A percentile compares a stretch with the other conserved stretches of the same genome.
These are phyloP conservation scores for Onthophagus sagittarius DNA, from an alignment of 2,888 invertebrate species.

Conservation along the genomic window DNA sequence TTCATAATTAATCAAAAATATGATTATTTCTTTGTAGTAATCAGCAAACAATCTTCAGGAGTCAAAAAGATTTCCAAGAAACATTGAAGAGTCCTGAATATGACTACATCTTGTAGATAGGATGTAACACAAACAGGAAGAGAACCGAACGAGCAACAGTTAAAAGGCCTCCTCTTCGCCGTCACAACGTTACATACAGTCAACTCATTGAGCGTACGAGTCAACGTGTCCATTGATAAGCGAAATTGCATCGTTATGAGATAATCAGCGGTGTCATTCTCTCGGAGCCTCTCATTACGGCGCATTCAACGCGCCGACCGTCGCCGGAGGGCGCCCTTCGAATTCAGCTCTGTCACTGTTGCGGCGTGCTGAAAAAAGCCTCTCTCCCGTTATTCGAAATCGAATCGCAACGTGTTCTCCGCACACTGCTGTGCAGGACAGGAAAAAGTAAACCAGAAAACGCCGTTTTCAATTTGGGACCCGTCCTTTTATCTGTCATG, in stretches of 20 bases:
- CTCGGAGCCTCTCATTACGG: not conserved
- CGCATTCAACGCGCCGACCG: not conserved
- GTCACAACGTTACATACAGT: not conserved
- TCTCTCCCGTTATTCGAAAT: not conserved
- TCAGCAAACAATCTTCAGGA: too few relatives aligned
- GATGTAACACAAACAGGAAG: not conserved
- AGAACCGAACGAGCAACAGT: not conserved
- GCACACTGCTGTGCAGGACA: not conserved
- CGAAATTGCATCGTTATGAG: not conserved
- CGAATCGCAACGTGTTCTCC: not conserved
- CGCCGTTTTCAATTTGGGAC: constrained; percentile 5
- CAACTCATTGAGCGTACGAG: not conserved
- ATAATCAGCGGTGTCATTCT: not conserved
- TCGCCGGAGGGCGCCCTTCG: not conserved
- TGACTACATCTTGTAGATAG: not conserved
- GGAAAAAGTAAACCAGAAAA: not conserved
- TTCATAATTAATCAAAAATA: too few relatives aligned
- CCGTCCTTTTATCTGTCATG: constrained; percentile 4
- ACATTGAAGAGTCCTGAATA: too few relatives aligned
- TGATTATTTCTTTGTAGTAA: too few relatives aligned
- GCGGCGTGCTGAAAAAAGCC: not conserved
- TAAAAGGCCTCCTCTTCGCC: not conserved
- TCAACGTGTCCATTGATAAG: not conserved
- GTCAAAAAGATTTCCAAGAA: too few relatives aligned
- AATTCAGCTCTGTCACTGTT: not conserved